A percentile compares a stretch with the other conserved stretches of the same genome.
Evolutionary conservation across 1,140 invertebrate species (phyloP).

Genomic region (Linepithema humile): DNA sequence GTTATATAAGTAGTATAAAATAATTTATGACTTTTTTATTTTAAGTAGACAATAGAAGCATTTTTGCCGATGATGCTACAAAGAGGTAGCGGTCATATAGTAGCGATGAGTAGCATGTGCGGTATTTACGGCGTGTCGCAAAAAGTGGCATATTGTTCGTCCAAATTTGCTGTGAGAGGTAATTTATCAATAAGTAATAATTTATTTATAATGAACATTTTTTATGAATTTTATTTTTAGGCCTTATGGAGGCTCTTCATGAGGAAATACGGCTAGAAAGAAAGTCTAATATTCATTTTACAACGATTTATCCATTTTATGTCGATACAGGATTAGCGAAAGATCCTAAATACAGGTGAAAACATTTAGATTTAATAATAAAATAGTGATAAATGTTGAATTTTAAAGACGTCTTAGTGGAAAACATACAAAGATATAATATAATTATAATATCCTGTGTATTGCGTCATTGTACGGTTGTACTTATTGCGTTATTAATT

Average conservation of each 20-base stretch:
- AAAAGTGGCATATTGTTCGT: constrained; percentile 96
- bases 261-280: constrained; percentile 71
- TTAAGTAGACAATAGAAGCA: constrained; percentile 88
- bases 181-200: not conserved
- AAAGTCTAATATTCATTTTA: constrained; percentile 71
- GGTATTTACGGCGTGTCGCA: constrained; percentile 91
- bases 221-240: constrained; percentile 50
- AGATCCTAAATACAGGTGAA: constrained; percentile 77
- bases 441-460: constrained; percentile 4
- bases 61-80: constrained; percentile 96
- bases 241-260: constrained; percentile 76
- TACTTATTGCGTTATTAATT: constrained; percentile 16
- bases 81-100: constrained; percentile 94
- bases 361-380: not conserved
- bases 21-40: not conserved
- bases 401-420: not conserved
- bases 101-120: constrained; percentile 96
- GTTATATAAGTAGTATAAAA: not conserved
- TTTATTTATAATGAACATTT: not conserved
- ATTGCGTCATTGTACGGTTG: not conserved
- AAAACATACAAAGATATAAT: not conserved
- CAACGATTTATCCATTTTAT: constrained; percentile 79
- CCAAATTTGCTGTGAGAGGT: constrained; percentile 96
- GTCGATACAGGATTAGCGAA: constrained; percentile 74
- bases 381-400: not conserved